A percentile compares a stretch with the other conserved stretches of the same genome.
These are phyloP conservation scores for Dromiciops gliroides DNA, from an alignment of 2,113 vertebrate genomes.

Conservation along the genomic window DNA sequence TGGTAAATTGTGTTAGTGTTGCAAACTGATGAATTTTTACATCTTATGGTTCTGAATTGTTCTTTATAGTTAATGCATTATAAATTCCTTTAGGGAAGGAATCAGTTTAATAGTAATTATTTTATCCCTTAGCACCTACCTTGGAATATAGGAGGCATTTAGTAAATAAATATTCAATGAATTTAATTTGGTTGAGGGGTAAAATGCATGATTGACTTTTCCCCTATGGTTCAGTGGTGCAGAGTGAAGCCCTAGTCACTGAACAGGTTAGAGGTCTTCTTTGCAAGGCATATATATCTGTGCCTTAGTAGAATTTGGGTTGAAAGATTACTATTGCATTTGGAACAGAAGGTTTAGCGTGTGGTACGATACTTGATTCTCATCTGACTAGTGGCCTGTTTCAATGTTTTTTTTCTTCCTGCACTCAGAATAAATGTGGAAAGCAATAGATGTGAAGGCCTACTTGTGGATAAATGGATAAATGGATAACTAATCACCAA, in stretches of 20 bases:
- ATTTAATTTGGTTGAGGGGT: not conserved
- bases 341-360: conserved; percentile 1
- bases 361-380: not conserved
- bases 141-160: not conserved
- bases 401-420: not conserved
- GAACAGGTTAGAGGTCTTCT: not conserved
- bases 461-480: too few species aligned
- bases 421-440: not conserved
- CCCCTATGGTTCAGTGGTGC: not conserved
- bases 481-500: too few species aligned
- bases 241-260: not conserved
- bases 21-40: not conserved
- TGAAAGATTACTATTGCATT: not conserved
- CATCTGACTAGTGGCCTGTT: not conserved
- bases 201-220: not conserved
- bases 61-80: not conserved
- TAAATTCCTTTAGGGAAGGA: not conserved
- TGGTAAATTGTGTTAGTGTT: not conserved
- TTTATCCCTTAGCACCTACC: not conserved
- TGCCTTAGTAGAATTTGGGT: not conserved
- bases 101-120: not conserved
- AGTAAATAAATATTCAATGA: not conserved
- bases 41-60: not conserved
- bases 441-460: not conserved
- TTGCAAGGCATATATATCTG: not conserved